phyloP scores from a whole-genome alignment of 2,797 vertebrate genomes.

The Arctocebus calabarensis region DNA sequence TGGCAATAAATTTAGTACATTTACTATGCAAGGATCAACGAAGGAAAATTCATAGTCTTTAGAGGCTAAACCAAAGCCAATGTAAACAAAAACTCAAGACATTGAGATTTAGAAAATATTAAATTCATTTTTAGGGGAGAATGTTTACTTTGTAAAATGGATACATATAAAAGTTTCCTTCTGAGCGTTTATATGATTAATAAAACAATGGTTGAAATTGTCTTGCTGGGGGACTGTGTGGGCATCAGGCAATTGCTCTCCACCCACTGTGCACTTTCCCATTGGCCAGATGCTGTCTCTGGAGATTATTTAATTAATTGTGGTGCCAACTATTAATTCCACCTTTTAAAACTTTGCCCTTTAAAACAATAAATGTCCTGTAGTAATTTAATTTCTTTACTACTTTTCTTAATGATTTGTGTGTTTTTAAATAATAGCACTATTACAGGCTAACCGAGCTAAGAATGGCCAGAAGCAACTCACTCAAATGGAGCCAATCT shows the following conservation, averaged over 20 bases:
- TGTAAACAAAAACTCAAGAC: background rate
- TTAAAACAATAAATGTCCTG: slow-evolving; percentile 31
- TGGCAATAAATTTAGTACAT: background rate
- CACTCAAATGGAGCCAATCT: background rate
- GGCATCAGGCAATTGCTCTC: background rate
- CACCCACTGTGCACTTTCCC: background rate
- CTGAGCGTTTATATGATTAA: background rate
- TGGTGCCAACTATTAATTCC: background rate
- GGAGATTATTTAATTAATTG: slow-evolving; percentile 56
- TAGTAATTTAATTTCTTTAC: slow-evolving; percentile 16
- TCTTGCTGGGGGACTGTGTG: background rate
- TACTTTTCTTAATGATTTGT: slow-evolving; percentile 52
- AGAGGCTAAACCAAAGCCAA: background rate
- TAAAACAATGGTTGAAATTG: background rate
- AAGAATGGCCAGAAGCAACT: background rate
- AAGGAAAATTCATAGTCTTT: background rate
- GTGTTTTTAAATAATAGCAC: slow-evolving; percentile 38
- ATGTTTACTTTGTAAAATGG: slow-evolving; percentile 16
- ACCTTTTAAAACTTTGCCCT: slow-evolving; percentile 45
- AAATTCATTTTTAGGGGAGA: background rate
- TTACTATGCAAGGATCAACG: background rate
- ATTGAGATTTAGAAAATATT: background rate
- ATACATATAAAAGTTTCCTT: background rate
- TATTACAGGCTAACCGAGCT: background rate
- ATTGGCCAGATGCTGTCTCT: background rate